Evolutionary conservation across 2,888 invertebrate species (phyloP), one percentile per base, ranked within the genome.

Genomic region (Nesidiocoris tenuis): DNA sequence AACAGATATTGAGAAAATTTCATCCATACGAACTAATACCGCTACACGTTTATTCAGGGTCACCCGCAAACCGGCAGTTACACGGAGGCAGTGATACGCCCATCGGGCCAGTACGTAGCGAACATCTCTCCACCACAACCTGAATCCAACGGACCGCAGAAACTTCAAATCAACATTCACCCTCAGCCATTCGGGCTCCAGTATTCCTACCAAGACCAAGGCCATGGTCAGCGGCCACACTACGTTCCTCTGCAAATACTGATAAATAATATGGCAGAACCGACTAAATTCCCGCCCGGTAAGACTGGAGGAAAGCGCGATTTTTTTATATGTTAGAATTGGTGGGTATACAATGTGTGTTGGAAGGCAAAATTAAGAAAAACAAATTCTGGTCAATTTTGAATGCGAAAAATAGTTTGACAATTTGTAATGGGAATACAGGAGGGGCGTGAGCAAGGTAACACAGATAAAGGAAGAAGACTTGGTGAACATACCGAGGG

Each of bases 241-340:
- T 70, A 70, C 19, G 39, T 72, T 19, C 72, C 72, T 7, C 39
- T 72, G 22, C 72, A 72, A 21, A 72, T 72, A 18, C 39, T 72
- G 21, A 72, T 72, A 19, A 72, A 72, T 39, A 61, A 72, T 18
- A 12, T 72, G n/a, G 72, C 72, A 3, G 72, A 72, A 24, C 70
- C 70, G 22, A 24, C 24, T 16, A 70, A 70, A 18, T 70, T 23
- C 25, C 22, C 59, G 2, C 70, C 70, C 1, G 70, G 70, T 70
- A n/a, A 19, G 23, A 12, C 17, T n/a, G n/a, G n/a, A n/a, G n/a
- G n/a, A n/a, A n/a, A n/a, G n/a, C n/a, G n/a, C n/a, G n/a, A n/a
- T n/a, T n/a, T n/a, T n/a, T n/a, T n/a, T n/a, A n/a, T n/a, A n/a
- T n/a, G n/a, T n/a, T n/a, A n/a, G n/a, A n/a, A n/a, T n/a, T n/a